Conservation (phyloP, 1,140 invertebrate genomes). For the Meloidogyne floridensis region DNA sequence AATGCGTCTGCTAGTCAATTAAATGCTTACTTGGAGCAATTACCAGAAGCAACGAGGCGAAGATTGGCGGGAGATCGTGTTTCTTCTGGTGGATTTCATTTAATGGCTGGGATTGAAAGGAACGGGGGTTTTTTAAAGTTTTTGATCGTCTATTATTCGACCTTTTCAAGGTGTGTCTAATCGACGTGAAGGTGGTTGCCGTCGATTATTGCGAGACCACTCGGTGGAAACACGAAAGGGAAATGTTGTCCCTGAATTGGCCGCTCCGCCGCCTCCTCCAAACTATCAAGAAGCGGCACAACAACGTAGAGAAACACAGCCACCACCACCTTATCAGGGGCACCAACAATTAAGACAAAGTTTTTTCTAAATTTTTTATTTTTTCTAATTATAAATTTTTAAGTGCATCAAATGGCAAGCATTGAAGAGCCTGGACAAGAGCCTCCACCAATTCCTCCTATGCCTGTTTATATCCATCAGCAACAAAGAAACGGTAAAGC, state of each 20-base stretch:
- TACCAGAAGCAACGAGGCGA: constrained; percentile 10
- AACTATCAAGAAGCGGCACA: constrained; percentile 18
- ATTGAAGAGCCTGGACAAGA: constrained; percentile 13
- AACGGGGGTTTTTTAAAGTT: neutral
- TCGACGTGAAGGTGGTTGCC: constrained; percentile 25
- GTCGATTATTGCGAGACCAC: constrained; percentile 23
- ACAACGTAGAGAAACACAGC: constrained; percentile 8
- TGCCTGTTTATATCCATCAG: neutral
- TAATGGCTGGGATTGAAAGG: neutral
- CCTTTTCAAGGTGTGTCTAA: neutral
- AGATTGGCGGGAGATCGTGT: constrained; percentile 8
- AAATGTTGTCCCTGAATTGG: constrained; percentile 2
- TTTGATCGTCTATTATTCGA: neutral
- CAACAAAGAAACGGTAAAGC: constrained; percentile 6
- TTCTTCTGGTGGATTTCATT: constrained; percentile 8
- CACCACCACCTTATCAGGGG: constrained; percentile 13
- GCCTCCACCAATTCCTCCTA: neutral
- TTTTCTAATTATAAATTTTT: too few species aligned
- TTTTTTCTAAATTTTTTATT: neutral
- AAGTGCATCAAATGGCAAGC: constrained; percentile 28
- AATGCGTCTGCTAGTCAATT: neutral
- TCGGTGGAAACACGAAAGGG: constrained; percentile 12
- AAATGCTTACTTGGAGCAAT: constrained; percentile 17
- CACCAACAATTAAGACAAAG: constrained; percentile 31
- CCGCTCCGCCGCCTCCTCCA: neutral